Conservation (phyloP, 2,888 invertebrate genomes). For the Drosophila birchii region DNA sequence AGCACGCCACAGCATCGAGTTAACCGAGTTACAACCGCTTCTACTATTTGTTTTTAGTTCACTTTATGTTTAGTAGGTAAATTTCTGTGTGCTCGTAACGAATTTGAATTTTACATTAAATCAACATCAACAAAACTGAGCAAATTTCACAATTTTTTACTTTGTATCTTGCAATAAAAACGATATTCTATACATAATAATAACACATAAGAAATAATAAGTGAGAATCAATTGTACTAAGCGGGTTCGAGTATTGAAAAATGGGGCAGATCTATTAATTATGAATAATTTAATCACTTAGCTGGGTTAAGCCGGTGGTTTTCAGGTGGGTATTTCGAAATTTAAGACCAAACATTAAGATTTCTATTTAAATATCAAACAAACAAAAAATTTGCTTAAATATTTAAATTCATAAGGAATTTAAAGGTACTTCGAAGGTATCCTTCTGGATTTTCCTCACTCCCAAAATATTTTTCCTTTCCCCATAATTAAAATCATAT, state of each 20-base stretch:
- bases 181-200: conserved; percentile 66
- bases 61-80: conserved; percentile 80
- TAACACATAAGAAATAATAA: conserved; percentile 40
- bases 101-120: conserved; percentile 73
- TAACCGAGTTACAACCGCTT: conserved; percentile 74
- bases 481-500: background rate
- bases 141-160: conserved; percentile 77
- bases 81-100: conserved; percentile 79
- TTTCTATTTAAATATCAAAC: background rate
- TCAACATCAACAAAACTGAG: conserved; percentile 62
- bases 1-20: conserved; percentile 46
- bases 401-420: background rate
- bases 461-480: background rate
- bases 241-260: background rate
- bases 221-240: conserved; percentile 18
- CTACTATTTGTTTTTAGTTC: conserved; percentile 78
- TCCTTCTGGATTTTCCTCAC: background rate
- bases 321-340: background rate
- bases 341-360: background rate
- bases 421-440: background rate
- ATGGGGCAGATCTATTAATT: background rate
- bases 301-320: background rate
- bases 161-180: conserved; percentile 79
- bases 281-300: background rate
- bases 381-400: background rate